Evolutionary conservation across 2,888 invertebrate species (phyloP).

Genomic region (Catonia carolina): DNA sequence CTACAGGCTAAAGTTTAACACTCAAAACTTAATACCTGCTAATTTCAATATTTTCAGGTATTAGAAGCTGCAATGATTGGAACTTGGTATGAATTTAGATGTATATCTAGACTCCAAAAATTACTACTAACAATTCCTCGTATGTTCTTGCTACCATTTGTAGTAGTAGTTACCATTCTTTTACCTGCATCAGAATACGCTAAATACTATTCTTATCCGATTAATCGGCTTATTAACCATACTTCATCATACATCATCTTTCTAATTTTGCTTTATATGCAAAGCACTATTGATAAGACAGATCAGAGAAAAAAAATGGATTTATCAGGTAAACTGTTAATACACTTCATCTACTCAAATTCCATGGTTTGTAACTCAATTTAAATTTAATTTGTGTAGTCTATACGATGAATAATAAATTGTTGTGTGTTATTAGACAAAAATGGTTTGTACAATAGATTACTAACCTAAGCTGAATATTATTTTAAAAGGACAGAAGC

Average conservation of each 20-base stretch:
- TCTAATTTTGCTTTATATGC: conserved; percentile 51
- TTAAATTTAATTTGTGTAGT: too few relatives aligned
- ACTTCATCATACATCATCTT: conserved; percentile 60
- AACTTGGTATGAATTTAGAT: conserved; percentile 53
- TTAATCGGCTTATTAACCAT: conserved; percentile 65
- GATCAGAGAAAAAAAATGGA: conserved; percentile 46
- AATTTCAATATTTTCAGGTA: conserved; percentile 40
- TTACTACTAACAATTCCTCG: conserved; percentile 42
- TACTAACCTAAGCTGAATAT: too few relatives aligned
- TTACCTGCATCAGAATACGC: conserved; percentile 46
- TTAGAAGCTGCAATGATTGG: conserved; percentile 62
- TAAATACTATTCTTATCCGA: conserved; percentile 54
- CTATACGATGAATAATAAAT: too few relatives aligned
- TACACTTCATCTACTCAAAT: conserved; percentile 39
- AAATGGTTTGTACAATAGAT: too few relatives aligned
- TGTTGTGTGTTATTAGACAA: too few relatives aligned
- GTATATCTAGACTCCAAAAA: conserved; percentile 44
- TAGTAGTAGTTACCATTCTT: conserved; percentile 44
- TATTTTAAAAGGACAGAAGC: too few relatives aligned
- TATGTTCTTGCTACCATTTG: conserved; percentile 44
- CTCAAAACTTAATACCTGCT: too few relatives aligned
- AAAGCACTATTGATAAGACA: conserved; percentile 54
- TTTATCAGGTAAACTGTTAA: conserved; percentile 36
- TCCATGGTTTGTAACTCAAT: too few relatives aligned
- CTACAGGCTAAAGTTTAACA: too few relatives aligned